Base-by-base conservation (phyloP, 2,797 vertebrate genomes). In the Acrocephalus scirpaceus region DNA sequence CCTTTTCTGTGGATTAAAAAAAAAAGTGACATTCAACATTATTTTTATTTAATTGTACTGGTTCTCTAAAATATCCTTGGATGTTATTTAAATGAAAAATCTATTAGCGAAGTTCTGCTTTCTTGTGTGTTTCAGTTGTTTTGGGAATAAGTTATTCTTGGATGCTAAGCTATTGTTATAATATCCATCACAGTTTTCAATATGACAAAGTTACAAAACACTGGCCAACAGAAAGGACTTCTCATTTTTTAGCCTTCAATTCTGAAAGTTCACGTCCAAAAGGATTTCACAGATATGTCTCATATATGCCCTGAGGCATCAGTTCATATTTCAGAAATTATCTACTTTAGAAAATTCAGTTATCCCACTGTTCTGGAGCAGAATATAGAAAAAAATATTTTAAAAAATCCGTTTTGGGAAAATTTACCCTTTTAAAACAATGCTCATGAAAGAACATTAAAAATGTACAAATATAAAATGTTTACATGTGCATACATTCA, bases 301-400 rank as follows among this genome's bases (percentile, higher is more conserved):
- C 45, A 32, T 80, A 71, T 80, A 93, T 91, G 54, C 65, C 93
- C 72, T 57, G 22, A 95, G 61, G 91, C 78, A 58, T 47, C 54
- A 51, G 57, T 57, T 93, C 32, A 54, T 80, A 77, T 90, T 92
- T 83, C 61, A 90, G 76, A 93, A 96, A 94, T 91, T 83, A 77
- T 57, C 53, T 83, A 30, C 54, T 76, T 77, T 13, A 72, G 26
- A 86, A 56, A 91, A 90, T 84, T 93, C 47, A 69, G 32, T 77
- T 92, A 82, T 86, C 50, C 47, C 22, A 90, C 66, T 81, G 13
- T 83, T 91, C 57, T 88, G 34, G 15, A 64, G 38, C 29, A 72
- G 51, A 88, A 84, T 32, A 17, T 60, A 48, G 64, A 88, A 88
- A 86, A 26, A 1, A 64, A 64, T 65, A 85, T 2, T 2, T 1